Conservation (phyloP, 1,140 invertebrate genomes). For the Drosophila santomea region DNA sequence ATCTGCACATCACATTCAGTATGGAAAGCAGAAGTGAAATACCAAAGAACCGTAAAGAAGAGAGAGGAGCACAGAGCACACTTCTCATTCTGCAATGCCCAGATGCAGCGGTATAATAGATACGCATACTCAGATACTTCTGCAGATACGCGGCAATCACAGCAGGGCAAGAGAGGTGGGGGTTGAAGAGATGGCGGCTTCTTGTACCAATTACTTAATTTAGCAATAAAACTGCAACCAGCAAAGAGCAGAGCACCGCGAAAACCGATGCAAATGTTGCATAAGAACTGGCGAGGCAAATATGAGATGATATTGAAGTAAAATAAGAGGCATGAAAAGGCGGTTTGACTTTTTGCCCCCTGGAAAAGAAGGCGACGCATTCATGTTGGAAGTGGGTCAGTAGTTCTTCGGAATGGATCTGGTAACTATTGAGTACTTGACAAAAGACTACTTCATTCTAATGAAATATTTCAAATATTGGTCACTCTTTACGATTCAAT, state of each 20-base stretch:
- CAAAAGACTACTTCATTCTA: neutral
- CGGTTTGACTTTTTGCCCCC: slow-evolving; percentile 20
- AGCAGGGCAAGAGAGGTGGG: slow-evolving; percentile 32
- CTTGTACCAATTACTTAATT: slow-evolving; percentile 78
- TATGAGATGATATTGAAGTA: slow-evolving; percentile 12
- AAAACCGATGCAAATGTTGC: slow-evolving; percentile 56
- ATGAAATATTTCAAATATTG: neutral
- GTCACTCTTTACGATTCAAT: neutral
- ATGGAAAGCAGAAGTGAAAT: slow-evolving; percentile 56
- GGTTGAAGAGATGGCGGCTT: slow-evolving; percentile 16
- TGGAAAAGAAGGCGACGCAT: slow-evolving; percentile 35
- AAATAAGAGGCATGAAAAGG: too few relatives aligned
- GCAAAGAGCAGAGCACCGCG: slow-evolving; percentile 21
- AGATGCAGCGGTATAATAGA: slow-evolving; percentile 42
- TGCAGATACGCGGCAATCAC: slow-evolving; percentile 20
- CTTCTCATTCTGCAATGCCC: slow-evolving; percentile 22
- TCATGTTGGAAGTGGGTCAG: slow-evolving; percentile 55
- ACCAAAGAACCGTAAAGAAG: slow-evolving; percentile 10
- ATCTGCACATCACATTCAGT: slow-evolving; percentile 65
- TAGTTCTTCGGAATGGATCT: neutral
- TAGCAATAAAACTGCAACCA: slow-evolving; percentile 68
- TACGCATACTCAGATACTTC: slow-evolving; percentile 49
- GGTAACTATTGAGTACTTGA: neutral
- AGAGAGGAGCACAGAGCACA: slow-evolving; percentile 33
- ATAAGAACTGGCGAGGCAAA: slow-evolving; percentile 51